Percentiles rank a stretch among this genome's conserved stretches.
phyloP scores from a whole-genome alignment of 2,113 vertebrate species.

The Mustela nigripes region DNA sequence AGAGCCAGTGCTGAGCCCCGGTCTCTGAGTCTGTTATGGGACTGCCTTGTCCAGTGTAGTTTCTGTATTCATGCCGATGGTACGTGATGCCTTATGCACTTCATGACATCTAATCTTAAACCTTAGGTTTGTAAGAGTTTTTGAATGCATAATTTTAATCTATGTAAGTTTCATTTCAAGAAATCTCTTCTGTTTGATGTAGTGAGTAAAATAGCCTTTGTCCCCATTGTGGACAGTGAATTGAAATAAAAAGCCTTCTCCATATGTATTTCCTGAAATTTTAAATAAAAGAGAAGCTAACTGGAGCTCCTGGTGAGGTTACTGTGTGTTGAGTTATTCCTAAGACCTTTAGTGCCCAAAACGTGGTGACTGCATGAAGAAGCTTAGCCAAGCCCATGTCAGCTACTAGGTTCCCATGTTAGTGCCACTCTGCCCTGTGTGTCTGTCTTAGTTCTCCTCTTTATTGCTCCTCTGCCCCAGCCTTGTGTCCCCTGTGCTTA shows the following conservation, averaged over 20 bases:
- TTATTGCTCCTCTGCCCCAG: not conserved
- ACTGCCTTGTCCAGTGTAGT: not conserved
- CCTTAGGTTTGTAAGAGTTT: not conserved
- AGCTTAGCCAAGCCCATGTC: not conserved
- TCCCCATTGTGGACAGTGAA: not conserved
- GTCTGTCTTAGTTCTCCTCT: not conserved
- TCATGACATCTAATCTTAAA: not conserved
- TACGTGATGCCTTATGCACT: not conserved
- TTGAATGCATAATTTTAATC: not conserved
- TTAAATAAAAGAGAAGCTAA: not conserved
- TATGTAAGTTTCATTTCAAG: conserved; percentile 51
- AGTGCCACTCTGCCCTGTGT: rapidly evolving
- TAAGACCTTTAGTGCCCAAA: not conserved
- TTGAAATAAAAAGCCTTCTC: not conserved
- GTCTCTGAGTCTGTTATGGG: not conserved
- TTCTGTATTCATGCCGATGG: not conserved
- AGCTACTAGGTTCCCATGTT: not conserved
- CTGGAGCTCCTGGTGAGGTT: not conserved
- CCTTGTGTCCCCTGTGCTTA: not conserved
- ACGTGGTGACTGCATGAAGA: not conserved
- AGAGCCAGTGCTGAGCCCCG: not conserved
- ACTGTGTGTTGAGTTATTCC: not conserved
- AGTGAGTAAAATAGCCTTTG: not conserved
- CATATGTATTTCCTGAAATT: not conserved
- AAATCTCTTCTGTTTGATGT: not conserved